Conservation (phyloP, 2,888 invertebrate genomes). For the Deroplatys truncata region DNA sequence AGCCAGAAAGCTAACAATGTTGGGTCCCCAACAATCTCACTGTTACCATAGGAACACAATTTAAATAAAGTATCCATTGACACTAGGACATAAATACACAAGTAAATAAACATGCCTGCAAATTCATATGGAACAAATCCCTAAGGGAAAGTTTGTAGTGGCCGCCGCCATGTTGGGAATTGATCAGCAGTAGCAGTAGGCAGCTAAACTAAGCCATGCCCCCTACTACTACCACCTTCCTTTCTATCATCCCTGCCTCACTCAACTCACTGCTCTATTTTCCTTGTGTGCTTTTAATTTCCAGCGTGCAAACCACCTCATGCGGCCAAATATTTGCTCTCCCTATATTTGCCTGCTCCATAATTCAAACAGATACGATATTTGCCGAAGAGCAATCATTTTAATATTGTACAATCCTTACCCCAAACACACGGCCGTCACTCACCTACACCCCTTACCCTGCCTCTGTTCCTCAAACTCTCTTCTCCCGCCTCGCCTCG, state of each 20-base stretch:
- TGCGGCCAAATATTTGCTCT: constrained; percentile 56
- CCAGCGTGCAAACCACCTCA: constrained; percentile 61
- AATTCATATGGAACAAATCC: neutral
- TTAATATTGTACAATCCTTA: constrained; percentile 50
- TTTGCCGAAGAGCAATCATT: constrained; percentile 62
- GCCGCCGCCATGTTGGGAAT: neutral
- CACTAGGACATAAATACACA: neutral
- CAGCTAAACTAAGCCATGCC: constrained; percentile 5
- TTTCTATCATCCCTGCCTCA: constrained; percentile 41
- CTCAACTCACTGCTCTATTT: constrained; percentile 51
- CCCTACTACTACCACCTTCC: neutral
- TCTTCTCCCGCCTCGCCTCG: neutral
- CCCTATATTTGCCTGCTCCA: constrained; percentile 61
- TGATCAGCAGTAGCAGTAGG: neutral
- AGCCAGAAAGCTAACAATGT: neutral
- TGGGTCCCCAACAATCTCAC: neutral
- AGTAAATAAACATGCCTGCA: neutral
- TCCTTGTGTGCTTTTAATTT: constrained; percentile 63
- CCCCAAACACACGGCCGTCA: constrained; percentile 33
- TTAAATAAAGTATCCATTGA: neutral
- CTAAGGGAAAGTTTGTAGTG: neutral
- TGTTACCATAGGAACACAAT: neutral
- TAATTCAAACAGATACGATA: constrained; percentile 60
- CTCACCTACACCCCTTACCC: constrained; percentile 1
- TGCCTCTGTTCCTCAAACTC: neutral